A percentile compares a stretch with the other conserved stretches of the same genome.
These are phyloP conservation scores for Trachelus stipa DNA, from an alignment of 2,888 invertebrate species.

Conservation along the genomic window DNA sequence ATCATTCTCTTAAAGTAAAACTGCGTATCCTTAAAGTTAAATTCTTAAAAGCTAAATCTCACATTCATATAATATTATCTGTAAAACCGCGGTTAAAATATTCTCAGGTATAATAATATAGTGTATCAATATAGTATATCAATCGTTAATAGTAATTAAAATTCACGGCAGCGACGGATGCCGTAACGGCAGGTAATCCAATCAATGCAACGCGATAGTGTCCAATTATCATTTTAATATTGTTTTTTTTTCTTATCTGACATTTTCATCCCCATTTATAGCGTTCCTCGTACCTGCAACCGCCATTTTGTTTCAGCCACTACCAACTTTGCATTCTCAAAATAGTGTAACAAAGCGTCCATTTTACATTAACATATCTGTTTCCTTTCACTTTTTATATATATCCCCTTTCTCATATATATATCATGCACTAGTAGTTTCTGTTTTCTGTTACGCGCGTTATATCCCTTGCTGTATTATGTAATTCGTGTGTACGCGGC, in stretches of 20 bases:
- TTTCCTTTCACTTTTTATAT: background rate
- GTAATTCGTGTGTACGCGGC: background rate
- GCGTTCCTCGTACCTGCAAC: background rate
- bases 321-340: too few species aligned
- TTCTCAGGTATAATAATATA: conserved; percentile 51
- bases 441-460: background rate
- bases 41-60: conserved; percentile 53
- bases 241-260: background rate
- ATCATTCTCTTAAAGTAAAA: conserved; percentile 20
- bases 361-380: background rate
- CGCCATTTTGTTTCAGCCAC: background rate
- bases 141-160: conserved; percentile 54
- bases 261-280: background rate
- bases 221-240: background rate
- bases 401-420: conserved; percentile 14
- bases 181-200: background rate
- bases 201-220: background rate
- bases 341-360: too few species aligned
- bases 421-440: conserved; percentile 28
- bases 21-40: conserved; percentile 33
- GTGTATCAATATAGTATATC: conserved; percentile 36
- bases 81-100: conserved; percentile 63
- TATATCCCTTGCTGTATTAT: background rate
- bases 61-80: conserved; percentile 56
- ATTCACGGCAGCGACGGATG: conserved; percentile 30